Evolutionary conservation across 2,888 invertebrate species (phyloP).

Genomic region (Hydropsyche betteni): DNA sequence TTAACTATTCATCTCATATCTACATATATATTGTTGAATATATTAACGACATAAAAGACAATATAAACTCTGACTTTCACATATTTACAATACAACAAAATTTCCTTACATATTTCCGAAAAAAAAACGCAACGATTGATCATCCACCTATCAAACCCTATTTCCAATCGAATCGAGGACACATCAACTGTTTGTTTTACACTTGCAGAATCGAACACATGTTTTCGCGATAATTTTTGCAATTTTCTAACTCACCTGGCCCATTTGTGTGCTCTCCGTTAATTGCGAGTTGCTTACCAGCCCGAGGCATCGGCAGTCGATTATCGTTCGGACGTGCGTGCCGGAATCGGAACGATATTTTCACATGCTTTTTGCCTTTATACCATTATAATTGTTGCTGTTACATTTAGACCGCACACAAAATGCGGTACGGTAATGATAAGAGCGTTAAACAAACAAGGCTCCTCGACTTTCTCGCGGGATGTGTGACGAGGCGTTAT

Average conservation of each 20-base stretch:
- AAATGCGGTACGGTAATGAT: constrained; percentile 8
- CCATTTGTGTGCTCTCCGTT: neutral
- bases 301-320: constrained; percentile 38
- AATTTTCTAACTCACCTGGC: constrained; percentile 1
- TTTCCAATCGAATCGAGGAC: too few species aligned
- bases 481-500: too few species aligned
- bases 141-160: too few species aligned
- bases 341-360: constrained; percentile 42
- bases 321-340: constrained; percentile 37
- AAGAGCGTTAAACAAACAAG: constrained; percentile 27
- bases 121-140: too few species aligned
- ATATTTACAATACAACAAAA: too few species aligned
- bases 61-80: too few species aligned
- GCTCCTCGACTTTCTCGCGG: neutral
- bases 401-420: neutral
- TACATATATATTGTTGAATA: too few species aligned
- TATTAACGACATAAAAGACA: too few species aligned
- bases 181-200: too few species aligned
- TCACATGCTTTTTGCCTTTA: constrained; percentile 11
- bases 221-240: neutral
- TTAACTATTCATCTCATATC: too few species aligned
- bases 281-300: constrained; percentile 23
- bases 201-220: too few species aligned
- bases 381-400: neutral
- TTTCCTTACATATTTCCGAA: too few species aligned